Conservation (phyloP, 1,140 invertebrate genomes). For the Tetragonula clypearis region DNA sequence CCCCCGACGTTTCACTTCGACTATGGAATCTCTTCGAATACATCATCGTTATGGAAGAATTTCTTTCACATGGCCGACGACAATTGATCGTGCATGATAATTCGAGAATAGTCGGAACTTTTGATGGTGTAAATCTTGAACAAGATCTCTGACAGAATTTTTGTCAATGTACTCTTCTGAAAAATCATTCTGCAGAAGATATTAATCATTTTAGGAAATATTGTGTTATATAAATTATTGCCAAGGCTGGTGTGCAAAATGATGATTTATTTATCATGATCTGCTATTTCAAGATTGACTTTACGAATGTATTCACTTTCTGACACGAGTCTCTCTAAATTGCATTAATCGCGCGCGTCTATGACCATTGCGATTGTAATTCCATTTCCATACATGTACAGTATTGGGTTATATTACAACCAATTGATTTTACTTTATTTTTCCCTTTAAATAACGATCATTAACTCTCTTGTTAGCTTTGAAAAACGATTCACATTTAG, state of each 20-base stretch:
- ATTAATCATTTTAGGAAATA: not conserved
- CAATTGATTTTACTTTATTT: too few relatives aligned
- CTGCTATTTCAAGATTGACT: not conserved
- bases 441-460: too few relatives aligned
- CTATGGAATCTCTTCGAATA: not conserved
- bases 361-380: not conserved
- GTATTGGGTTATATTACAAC: too few relatives aligned
- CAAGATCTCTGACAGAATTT: not conserved
- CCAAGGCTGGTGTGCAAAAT: not conserved
- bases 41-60: not conserved
- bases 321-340: not conserved
- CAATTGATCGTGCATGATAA: not conserved
- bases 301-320: not conserved
- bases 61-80: not conserved
- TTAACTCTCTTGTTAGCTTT: too few relatives aligned
- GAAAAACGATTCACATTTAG: too few relatives aligned
- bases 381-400: not conserved
- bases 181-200: too few relatives aligned
- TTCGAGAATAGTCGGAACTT: not conserved
- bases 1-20: constrained; percentile 32
- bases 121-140: not conserved
- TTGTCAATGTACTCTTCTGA: too few relatives aligned
- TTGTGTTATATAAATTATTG: not conserved
- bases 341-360: not conserved
- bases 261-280: not conserved